phyloP scores from a whole-genome alignment of 2,797 vertebrate genomes.

The Chlorospingus semifuscus region DNA sequence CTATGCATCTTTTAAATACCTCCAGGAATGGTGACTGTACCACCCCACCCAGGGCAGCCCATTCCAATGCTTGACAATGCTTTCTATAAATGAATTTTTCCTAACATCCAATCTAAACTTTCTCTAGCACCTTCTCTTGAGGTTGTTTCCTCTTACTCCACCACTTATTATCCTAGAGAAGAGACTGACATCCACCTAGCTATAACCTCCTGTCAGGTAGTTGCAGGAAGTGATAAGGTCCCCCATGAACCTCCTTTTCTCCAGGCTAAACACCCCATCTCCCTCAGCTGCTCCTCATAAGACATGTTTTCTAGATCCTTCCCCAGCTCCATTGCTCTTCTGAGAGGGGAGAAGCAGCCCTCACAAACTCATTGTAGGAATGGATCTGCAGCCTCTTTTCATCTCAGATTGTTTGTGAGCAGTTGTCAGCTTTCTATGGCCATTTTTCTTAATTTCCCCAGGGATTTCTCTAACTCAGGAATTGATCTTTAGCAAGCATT shows the following conservation, averaged over 20 bases:
- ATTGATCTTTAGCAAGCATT: not conserved
- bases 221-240: not conserved
- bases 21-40: not conserved
- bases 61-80: not conserved
- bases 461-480: not conserved
- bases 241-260: not conserved
- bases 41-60: not conserved
- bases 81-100: not conserved
- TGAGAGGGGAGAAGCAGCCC: not conserved
- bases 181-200: rapidly evolving
- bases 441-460: not conserved
- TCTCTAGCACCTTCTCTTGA: not conserved
- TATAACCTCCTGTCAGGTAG: not conserved
- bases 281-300: not conserved
- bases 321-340: not conserved
- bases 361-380: not conserved
- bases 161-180: not conserved
- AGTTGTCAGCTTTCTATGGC: not conserved
- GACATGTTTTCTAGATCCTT: not conserved
- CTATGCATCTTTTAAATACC: not conserved
- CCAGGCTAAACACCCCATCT: not conserved
- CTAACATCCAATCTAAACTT: not conserved
- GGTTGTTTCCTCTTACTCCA: not conserved
- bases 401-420: not conserved
- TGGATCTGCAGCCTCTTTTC: not conserved